Conservation (phyloP, 2,888 invertebrate genomes). For the Cantharis flavilabris region DNA sequence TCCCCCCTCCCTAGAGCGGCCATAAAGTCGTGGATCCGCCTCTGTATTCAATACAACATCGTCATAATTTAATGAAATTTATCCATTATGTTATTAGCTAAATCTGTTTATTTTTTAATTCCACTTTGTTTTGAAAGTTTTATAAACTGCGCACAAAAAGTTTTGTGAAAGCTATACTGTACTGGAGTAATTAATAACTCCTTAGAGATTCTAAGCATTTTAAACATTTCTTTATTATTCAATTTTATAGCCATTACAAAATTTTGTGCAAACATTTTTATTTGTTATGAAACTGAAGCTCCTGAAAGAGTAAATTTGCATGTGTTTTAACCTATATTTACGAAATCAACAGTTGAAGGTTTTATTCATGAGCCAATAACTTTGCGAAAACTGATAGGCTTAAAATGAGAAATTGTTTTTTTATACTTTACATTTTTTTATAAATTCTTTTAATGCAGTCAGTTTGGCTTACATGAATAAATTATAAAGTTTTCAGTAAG, state of each 20-base stretch:
- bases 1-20: too few species aligned
- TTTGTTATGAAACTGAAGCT: background rate
- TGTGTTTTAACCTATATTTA: background rate
- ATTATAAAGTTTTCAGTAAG: too few species aligned
- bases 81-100: too few species aligned
- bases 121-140: background rate
- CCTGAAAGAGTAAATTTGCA: background rate
- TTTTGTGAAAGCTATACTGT: background rate
- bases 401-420: background rate
- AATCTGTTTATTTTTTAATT: background rate
- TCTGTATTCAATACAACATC: too few species aligned
- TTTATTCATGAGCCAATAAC: background rate
- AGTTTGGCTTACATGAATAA: too few species aligned
- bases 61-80: too few species aligned
- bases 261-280: background rate
- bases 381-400: background rate
- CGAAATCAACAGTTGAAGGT: background rate
- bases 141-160: background rate
- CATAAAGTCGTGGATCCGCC: too few species aligned
- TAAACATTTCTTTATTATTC: background rate
- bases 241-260: background rate
- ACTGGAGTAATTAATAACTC: background rate
- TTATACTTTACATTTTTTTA: background rate
- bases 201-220: background rate
- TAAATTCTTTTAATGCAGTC: too few species aligned